phyloP scores from a whole-genome alignment of 2,113 vertebrate genomes.

The Boleophthalmus pectinirostris region DNA sequence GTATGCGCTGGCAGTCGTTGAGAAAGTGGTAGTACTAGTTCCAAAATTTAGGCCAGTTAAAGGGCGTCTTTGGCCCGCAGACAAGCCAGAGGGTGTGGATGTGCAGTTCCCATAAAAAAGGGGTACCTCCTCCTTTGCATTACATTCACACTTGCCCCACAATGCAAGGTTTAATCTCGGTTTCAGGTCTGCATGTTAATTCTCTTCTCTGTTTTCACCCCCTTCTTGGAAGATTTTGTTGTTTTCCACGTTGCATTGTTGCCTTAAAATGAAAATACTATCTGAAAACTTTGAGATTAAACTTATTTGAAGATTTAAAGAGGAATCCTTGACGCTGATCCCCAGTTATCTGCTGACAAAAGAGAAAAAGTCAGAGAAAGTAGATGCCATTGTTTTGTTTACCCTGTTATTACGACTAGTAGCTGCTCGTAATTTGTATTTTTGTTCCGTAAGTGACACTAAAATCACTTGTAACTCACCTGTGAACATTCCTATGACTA shows the following conservation, averaged over 20 bases:
- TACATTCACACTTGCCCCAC: background rate
- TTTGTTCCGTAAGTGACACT: background rate
- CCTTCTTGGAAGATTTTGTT: background rate
- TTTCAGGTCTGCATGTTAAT: slow-evolving; percentile 16
- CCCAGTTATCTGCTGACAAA: slow-evolving; percentile 14
- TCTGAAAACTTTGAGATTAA: background rate
- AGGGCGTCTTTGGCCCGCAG: slow-evolving; percentile 2
- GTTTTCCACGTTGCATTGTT: background rate
- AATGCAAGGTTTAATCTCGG: background rate
- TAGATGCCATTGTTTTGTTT: background rate
- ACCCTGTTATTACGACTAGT: background rate
- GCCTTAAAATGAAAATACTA: background rate
- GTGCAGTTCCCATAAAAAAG: background rate
- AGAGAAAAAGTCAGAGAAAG: background rate
- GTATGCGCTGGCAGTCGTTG: background rate
- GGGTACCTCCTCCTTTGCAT: background rate
- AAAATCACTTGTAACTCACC: background rate
- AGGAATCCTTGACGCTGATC: background rate
- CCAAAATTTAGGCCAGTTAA: background rate
- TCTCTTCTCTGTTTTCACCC: slow-evolving; percentile 4
- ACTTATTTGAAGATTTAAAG: background rate
- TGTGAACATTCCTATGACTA: background rate
- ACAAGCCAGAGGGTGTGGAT: slow-evolving; percentile 41
- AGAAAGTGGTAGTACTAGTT: slow-evolving; percentile 28
- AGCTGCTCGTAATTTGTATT: background rate